A percentile compares a stretch with the other conserved stretches of the same genome.
phyloP scores from a whole-genome alignment of 2,113 vertebrate genomes.

The Phylloscopus trochiloides region DNA sequence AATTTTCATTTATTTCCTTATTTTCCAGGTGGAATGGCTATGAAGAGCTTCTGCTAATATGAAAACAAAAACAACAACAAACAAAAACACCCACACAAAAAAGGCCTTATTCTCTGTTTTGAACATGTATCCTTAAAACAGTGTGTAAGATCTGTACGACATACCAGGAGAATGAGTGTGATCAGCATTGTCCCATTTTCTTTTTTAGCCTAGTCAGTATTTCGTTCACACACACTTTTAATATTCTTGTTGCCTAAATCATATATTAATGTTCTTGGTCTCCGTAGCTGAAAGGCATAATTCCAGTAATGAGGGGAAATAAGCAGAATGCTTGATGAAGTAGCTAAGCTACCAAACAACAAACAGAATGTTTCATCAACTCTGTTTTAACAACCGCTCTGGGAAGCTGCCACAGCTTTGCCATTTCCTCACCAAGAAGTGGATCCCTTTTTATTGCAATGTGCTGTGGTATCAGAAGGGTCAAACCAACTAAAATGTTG shows the following conservation, averaged over 20 bases:
- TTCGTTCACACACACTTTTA: constrained; percentile 40
- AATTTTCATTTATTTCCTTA: not conserved
- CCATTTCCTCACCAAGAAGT: not conserved
- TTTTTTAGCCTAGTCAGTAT: constrained; percentile 35
- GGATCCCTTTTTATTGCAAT: not conserved
- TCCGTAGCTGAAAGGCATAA: constrained; percentile 59
- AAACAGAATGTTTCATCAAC: constrained; percentile 63
- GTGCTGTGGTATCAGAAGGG: not conserved
- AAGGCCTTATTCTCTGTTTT: not conserved
- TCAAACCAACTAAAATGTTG: not conserved
- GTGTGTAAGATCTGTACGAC: not conserved
- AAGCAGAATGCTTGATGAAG: constrained; percentile 67
- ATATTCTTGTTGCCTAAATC: constrained; percentile 58
- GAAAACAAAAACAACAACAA: not conserved
- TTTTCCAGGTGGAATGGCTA: not conserved
- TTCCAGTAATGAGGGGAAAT: constrained; percentile 65
- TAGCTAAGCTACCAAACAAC: constrained; percentile 51
- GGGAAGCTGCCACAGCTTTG: constrained; percentile 14
- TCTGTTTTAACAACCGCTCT: not conserved
- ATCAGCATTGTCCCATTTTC: not conserved
- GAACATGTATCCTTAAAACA: not conserved
- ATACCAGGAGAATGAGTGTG: not conserved
- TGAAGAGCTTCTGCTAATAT: not conserved
- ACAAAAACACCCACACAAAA: not conserved
- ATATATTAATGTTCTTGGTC: constrained; percentile 55